Conservation (phyloP, 2,888 invertebrate species). For the Linnaemya vulpina region DNA sequence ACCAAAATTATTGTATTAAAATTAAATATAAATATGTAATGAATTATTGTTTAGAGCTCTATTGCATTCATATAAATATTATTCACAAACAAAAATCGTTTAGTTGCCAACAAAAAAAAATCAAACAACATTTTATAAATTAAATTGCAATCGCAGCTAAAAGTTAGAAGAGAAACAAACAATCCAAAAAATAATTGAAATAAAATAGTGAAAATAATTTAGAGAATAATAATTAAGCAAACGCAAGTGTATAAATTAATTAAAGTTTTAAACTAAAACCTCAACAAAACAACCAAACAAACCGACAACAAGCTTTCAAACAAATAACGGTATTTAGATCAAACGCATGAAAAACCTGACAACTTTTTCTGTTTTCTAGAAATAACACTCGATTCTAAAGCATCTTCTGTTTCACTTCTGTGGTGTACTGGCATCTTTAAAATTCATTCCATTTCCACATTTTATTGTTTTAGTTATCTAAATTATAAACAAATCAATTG, state of each 20-base stretch:
- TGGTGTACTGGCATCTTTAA: neutral
- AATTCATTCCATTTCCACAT: conserved; percentile 27
- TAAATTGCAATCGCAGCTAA: conserved; percentile 9
- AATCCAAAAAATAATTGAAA: conserved; percentile 23
- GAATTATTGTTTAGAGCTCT: conserved; percentile 38
- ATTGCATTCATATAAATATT: neutral
- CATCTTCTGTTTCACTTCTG: neutral
- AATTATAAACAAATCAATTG: conserved; percentile 67
- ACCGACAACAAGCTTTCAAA: conserved; percentile 38
- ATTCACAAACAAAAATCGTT: conserved; percentile 7
- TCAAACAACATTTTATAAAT: conserved; percentile 37
- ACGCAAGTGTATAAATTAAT: conserved; percentile 21
- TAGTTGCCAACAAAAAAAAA: conserved; percentile 19
- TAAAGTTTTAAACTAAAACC: conserved; percentile 24
- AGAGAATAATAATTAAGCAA: conserved; percentile 12
- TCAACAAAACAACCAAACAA: conserved; percentile 18
- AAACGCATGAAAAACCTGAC: neutral
- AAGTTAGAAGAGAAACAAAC: conserved; percentile 19
- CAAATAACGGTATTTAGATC: conserved; percentile 61
- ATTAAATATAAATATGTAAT: conserved; percentile 47
- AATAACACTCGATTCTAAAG: neutral
- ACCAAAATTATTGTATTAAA: conserved; percentile 32
- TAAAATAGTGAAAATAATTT: neutral
- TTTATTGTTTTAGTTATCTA: conserved; percentile 39
- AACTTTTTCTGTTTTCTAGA: neutral